Conservation (phyloP, 1,140 invertebrate genomes). For the Halictus rubicundus region DNA sequence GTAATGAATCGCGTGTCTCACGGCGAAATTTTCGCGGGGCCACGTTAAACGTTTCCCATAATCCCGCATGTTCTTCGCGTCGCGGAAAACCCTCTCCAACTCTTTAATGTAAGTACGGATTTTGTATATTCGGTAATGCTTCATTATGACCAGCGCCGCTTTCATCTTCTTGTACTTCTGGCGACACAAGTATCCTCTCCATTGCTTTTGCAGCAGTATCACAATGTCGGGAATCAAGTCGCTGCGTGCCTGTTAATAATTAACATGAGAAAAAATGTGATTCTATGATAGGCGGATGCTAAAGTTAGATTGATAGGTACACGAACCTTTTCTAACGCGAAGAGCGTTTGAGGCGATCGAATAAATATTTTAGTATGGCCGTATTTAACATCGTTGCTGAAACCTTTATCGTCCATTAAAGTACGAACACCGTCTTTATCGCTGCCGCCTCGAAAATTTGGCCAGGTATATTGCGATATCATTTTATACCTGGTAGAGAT, state of each 20-base stretch:
- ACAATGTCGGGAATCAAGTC: conserved; percentile 94
- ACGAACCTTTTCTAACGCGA: conserved; percentile 89
- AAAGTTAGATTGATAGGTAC: background rate
- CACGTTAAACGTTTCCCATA: conserved; percentile 91
- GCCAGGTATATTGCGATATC: conserved; percentile 96
- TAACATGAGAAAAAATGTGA: background rate
- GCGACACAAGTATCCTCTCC: conserved; percentile 91
- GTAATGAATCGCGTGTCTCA: conserved; percentile 82
- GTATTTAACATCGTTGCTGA: conserved; percentile 93
- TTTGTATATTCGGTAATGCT: conserved; percentile 93
- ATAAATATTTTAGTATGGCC: conserved; percentile 98
- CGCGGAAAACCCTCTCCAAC: conserved; percentile 84
- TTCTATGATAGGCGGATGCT: background rate
- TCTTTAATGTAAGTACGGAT: conserved; percentile 88
- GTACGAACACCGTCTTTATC: conserved; percentile 91
- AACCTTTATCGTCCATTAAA: conserved; percentile 90
- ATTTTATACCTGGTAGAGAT: conserved; percentile 92
- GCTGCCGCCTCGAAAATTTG: conserved; percentile 90
- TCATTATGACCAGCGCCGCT: conserved; percentile 91
- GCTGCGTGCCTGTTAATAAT: conserved; percentile 82
- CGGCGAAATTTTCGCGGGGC: conserved; percentile 88
- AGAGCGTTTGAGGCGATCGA: conserved; percentile 93
- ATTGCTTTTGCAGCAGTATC: conserved; percentile 95
- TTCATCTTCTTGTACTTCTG: conserved; percentile 91
- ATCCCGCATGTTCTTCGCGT: conserved; percentile 84